A percentile compares a stretch with the other conserved stretches of the same genome.
Conservation (phyloP, 1,140 invertebrate species). For the Cyphomyrmex costatus region DNA sequence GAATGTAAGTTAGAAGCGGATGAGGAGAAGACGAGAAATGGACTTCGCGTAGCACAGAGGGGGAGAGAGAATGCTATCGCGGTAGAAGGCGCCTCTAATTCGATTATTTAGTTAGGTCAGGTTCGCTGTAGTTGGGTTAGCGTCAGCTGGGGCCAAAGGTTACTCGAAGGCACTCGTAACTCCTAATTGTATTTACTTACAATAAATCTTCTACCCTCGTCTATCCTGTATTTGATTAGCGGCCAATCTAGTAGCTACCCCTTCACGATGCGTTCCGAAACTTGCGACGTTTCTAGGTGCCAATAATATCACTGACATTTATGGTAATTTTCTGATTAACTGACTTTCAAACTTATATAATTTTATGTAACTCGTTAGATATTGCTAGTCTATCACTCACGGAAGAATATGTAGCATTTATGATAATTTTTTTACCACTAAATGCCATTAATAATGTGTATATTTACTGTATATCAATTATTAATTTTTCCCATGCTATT, state of each 20-base stretch:
- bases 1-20: constrained; percentile 29
- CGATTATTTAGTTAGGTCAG: constrained; percentile 79
- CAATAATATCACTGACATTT: constrained; percentile 13
- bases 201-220: constrained; percentile 77
- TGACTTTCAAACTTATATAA: constrained; percentile 19
- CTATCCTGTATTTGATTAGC: constrained; percentile 72
- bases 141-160: constrained; percentile 73
- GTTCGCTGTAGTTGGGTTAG: constrained; percentile 74
- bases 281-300: constrained; percentile 9
- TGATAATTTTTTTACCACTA: neutral
- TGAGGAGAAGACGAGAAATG: constrained; percentile 46
- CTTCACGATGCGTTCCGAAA: neutral
- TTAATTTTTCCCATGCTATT: neutral
- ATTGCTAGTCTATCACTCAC: too few relatives aligned
- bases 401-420: neutral
- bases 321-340: constrained; percentile 54
- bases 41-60: constrained; percentile 15
- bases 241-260: constrained; percentile 46
- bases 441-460: neutral
- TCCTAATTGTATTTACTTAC: constrained; percentile 81
- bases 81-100: constrained; percentile 72
- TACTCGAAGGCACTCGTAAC: constrained; percentile 75
- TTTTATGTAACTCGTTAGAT: neutral
- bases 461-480: neutral
- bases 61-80: neutral